Evolutionary conservation across 1,140 invertebrate genomes (phyloP), one percentile per base, ranked within the genome.

Genomic region (Mylabris phalerata): DNA sequence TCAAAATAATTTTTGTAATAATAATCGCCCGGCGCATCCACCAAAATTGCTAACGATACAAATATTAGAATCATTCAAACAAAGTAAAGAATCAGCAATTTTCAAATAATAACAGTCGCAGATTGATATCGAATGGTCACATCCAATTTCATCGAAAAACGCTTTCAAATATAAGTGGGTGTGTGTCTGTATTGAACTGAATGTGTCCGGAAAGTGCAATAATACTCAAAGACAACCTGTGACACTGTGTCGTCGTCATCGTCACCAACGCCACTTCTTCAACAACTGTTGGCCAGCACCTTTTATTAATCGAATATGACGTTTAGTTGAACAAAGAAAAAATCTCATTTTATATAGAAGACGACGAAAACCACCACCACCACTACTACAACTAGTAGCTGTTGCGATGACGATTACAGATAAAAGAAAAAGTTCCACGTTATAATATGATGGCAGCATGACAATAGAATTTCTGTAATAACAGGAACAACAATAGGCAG

Each of bases 401-500:
- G 19, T 32, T 7, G 38, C 51, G 59, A 61, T 61, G 59, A 61
- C 59, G 48, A 57, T 45, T 51, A 49, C 54, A 61, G 55, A 68
- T 67, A 67, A 68, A 70, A 63, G 68, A 66, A 70, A 19, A 66
- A 62, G 56, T 66, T 59, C 66, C 60, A 57, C 59, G 58, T 61
- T 32, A 32, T 32, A 32, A 63, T 63, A 32, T 32, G 32, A 64
- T 70, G 65, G 67, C 59, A 49, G 59, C 51, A 59, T 26, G 49
- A 70, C 66, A 67, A 69, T 68, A 54, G 62, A 24, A 44, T 57
- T 32, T 32, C 32, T 32, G 56, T 67, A 65, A 66, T 69, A 66
- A 64, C 51, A 51, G 62, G 57, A 57, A 59, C 62, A 67, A 70
- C 68, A 70, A 70, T 65, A 60, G 67, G 61, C 65, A 54, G 68